phyloP scores from a whole-genome alignment of 2,797 vertebrate genomes.

The Amniataba percoides region DNA sequence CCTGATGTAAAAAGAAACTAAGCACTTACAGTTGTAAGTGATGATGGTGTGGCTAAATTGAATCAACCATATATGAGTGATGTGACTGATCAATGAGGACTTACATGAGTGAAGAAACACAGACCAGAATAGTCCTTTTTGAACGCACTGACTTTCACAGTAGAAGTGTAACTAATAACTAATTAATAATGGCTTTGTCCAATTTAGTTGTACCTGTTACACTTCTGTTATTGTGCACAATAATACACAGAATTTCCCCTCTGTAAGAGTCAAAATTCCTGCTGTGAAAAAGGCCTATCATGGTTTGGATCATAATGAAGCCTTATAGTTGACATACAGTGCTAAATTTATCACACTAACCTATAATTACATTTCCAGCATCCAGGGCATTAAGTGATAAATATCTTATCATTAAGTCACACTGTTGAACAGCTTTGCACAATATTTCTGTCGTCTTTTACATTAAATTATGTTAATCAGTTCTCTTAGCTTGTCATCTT shows the following conservation, averaged over 20 bases:
- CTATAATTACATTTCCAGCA: constrained; percentile 14
- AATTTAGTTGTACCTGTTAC: neutral
- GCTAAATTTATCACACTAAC: constrained; percentile 25
- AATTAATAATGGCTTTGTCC: neutral
- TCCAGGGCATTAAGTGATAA: constrained; percentile 1
- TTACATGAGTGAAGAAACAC: neutral
- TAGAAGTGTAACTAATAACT: neutral
- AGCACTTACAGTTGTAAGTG: neutral
- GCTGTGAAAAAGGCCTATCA: neutral
- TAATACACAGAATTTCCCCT: neutral
- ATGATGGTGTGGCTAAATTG: neutral
- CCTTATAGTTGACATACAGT: neutral
- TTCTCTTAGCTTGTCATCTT: constrained; percentile 40
- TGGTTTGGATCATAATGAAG: neutral
- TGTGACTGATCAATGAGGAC: neutral
- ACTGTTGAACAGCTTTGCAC: constrained; percentile 1
- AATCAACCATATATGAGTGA: neutral
- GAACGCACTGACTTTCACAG: neutral
- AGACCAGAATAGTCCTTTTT: neutral
- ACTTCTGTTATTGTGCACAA: neutral
- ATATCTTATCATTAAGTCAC: too few relatives aligned
- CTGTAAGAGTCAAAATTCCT: neutral
- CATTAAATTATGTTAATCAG: constrained; percentile 56
- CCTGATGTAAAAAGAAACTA: neutral
- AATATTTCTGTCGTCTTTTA: constrained; percentile 34